Conservation (phyloP, 2,113 vertebrate genomes). For the Tragelaphus strepsiceros region DNA sequence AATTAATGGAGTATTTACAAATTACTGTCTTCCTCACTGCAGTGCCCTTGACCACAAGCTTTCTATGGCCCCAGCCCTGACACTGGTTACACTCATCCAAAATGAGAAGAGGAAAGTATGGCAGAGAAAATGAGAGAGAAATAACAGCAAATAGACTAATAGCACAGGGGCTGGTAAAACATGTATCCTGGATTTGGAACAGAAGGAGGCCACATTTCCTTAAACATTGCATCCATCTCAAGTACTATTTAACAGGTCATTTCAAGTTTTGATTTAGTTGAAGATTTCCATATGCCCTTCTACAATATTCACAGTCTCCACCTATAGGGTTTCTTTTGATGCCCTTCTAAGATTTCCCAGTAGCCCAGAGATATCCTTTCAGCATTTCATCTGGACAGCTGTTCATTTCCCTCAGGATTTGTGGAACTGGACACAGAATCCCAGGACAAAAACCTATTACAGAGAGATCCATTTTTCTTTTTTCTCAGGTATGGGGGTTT, state of each 20-base stretch:
- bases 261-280: neutral
- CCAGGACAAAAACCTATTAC: slow-evolving; percentile 31
- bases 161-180: neutral
- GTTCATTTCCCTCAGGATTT: slow-evolving; percentile 54
- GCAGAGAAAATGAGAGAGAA: neutral
- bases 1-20: neutral
- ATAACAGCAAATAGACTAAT: neutral
- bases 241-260: neutral
- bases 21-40: neutral
- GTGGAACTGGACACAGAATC: slow-evolving; percentile 11
- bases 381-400: slow-evolving; percentile 54
- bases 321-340: neutral
- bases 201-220: neutral
- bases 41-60: too few relatives aligned
- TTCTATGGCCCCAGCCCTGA: neutral
- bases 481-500: neutral
- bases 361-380: slow-evolving; percentile 23
- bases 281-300: neutral
- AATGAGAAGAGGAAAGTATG: neutral
- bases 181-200: neutral
- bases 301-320: neutral
- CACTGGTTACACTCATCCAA: neutral
- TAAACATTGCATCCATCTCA: neutral
- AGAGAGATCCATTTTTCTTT: slow-evolving; percentile 30
- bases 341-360: neutral